Percentiles rank a stretch among this genome's conserved stretches.
phyloP scores from a whole-genome alignment of 92 coral and sea anemone species.

The Porites lobata region DNA sequence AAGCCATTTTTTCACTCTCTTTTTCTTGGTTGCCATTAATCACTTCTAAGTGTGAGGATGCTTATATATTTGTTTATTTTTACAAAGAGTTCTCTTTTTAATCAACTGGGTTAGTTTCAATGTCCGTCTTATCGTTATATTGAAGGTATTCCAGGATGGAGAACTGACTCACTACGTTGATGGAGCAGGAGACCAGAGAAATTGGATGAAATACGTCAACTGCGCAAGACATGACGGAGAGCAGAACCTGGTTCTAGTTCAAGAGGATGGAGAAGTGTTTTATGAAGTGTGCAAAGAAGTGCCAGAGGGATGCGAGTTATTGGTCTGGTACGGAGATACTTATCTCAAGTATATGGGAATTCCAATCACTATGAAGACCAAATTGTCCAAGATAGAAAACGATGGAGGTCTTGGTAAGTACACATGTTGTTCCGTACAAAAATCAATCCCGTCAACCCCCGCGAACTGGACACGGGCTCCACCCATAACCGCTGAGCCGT shows the following conservation, averaged over 20 bases:
- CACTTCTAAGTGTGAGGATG: too few species aligned
- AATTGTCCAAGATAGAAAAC: constrained; percentile 66
- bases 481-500: too few species aligned
- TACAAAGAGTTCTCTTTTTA: too few species aligned
- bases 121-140: background rate
- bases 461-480: too few species aligned
- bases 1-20: too few species aligned
- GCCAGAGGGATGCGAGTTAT: constrained; percentile 90
- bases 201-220: constrained; percentile 97
- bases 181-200: constrained; percentile 85
- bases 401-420: constrained; percentile 57
- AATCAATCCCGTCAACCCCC: too few species aligned
- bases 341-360: constrained; percentile 98
- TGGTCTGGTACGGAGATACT: constrained; percentile 97
- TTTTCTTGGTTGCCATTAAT: too few species aligned
- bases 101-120: too few species aligned
- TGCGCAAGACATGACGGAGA: constrained; percentile 98
- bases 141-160: constrained; percentile 95
- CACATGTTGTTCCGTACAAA: too few species aligned
- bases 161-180: constrained; percentile 88
- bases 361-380: constrained; percentile 97
- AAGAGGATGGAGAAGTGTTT: constrained; percentile 89
- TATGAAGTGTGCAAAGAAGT: constrained; percentile 87
- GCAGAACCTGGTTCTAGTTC: constrained; percentile 89
- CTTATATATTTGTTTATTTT: too few species aligned